Percentiles rank a stretch among this genome's conserved stretches.
Evolutionary conservation across 2,797 vertebrate species (phyloP).

Genomic region (Spizella passerina): DNA sequence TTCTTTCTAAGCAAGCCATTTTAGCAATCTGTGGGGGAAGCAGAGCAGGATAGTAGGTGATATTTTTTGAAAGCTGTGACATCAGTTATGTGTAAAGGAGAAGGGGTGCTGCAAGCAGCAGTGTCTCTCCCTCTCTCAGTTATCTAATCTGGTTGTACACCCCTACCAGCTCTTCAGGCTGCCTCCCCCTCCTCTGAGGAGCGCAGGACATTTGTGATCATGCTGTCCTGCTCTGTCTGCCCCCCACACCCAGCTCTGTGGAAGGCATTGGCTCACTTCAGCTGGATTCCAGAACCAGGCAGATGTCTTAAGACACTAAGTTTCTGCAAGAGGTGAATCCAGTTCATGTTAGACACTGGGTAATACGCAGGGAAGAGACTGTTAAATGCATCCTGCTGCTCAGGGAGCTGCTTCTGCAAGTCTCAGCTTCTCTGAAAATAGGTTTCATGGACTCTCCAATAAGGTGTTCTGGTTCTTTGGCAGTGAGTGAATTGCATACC

Average conservation of each 20-base stretch:
- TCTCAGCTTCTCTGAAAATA: not conserved
- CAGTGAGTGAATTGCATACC: not conserved
- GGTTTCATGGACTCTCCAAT: not conserved
- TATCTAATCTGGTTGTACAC: not conserved
- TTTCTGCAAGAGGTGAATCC: not conserved
- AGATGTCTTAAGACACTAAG: not conserved
- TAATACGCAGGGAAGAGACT: not conserved
- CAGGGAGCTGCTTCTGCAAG: not conserved
- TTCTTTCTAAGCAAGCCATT: not conserved
- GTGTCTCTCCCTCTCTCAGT: not conserved
- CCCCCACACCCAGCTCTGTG: not conserved
- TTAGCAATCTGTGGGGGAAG: not conserved
- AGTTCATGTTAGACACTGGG: not conserved
- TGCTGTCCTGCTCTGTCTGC: not conserved
- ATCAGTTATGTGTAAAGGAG: not conserved
- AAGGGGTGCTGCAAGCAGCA: not conserved
- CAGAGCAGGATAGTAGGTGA: not conserved
- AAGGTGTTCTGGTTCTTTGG: slow-evolving; percentile 22
- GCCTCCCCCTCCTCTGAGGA: not conserved
- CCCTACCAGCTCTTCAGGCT: not conserved
- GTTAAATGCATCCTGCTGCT: not conserved
- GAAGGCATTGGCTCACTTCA: not conserved
- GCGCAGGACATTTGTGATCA: not conserved
- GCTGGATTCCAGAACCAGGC: not conserved
- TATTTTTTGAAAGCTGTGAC: not conserved